phyloP scores from a whole-genome alignment of 2,888 invertebrate species.

The Lacanobia wlatinum region DNA sequence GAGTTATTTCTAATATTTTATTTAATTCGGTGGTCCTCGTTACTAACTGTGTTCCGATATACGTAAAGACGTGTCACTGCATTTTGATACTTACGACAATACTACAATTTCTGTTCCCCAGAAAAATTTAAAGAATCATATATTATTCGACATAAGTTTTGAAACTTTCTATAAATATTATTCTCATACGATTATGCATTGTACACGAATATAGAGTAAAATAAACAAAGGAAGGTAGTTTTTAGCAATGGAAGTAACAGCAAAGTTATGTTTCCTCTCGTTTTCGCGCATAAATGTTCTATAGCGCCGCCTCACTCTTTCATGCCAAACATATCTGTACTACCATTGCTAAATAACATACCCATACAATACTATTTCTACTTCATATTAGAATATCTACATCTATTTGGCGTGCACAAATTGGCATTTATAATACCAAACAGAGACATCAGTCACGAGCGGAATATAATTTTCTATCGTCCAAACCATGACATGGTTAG shows the following conservation, averaged over 20 bases:
- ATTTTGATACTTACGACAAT: slow-evolving; percentile 28
- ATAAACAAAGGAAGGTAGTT: slow-evolving; percentile 27
- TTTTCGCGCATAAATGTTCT: not conserved
- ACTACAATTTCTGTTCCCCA: slow-evolving; percentile 42
- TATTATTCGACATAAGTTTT: slow-evolving; percentile 21
- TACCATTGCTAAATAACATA: slow-evolving; percentile 43
- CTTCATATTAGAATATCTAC: slow-evolving; percentile 50
- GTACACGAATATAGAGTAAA: slow-evolving; percentile 50
- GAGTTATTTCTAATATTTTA: slow-evolving; percentile 49
- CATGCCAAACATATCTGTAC: not conserved
- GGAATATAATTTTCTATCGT: slow-evolving; percentile 57
- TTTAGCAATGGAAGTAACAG: slow-evolving; percentile 10
- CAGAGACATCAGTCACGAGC: slow-evolving; percentile 54
- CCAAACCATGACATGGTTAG: slow-evolving; percentile 41
- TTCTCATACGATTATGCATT: slow-evolving; percentile 50
- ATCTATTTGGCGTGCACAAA: slow-evolving; percentile 62
- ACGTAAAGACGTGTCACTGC: slow-evolving; percentile 37
- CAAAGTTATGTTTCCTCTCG: not conserved
- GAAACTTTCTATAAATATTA: slow-evolving; percentile 42
- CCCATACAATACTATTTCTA: slow-evolving; percentile 41
- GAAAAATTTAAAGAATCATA: slow-evolving; percentile 38
- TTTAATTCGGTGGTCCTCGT: slow-evolving; percentile 66
- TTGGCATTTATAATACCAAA: slow-evolving; percentile 64
- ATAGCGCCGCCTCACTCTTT: slow-evolving; percentile 18
- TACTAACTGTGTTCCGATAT: slow-evolving; percentile 41